phyloP scores from a whole-genome alignment of 2,113 vertebrate genomes.

The Prunella fulvescens region DNA sequence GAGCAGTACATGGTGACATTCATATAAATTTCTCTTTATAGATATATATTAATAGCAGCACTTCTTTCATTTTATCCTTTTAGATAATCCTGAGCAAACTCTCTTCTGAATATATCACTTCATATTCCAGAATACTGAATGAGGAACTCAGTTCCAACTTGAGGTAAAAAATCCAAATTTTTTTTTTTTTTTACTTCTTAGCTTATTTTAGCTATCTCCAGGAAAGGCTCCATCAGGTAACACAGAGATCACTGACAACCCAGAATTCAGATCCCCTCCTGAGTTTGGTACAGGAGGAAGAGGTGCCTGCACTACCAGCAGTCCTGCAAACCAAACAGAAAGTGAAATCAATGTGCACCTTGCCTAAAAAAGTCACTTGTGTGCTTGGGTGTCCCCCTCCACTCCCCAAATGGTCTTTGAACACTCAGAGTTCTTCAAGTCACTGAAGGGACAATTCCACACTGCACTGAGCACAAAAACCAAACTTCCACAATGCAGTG shows the following conservation, averaged over 20 bases:
- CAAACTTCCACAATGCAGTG: background rate
- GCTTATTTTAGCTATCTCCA: background rate
- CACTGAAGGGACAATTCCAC: constrained; percentile 43
- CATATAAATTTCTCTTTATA: background rate
- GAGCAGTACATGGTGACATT: background rate
- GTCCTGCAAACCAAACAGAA: constrained; percentile 10
- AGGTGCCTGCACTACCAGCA: background rate
- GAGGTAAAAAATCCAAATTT: background rate
- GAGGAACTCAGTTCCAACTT: background rate
- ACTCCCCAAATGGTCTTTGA: background rate
- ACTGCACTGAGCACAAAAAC: constrained; percentile 16
- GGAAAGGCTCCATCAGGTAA: background rate
- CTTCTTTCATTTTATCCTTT: background rate
- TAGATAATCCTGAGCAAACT: background rate
- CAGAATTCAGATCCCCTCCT: background rate
- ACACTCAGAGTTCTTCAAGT: background rate
- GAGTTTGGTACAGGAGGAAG: background rate
- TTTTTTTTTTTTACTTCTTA: background rate
- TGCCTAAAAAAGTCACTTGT: constrained; percentile 16
- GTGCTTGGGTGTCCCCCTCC: background rate
- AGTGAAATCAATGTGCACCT: constrained; percentile 18
- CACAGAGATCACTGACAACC: background rate
- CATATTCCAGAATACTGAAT: background rate
- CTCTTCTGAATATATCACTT: background rate
- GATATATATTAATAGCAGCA: background rate